These are phyloP conservation scores for Amiota minor DNA, from an alignment of 2,888 invertebrate species.

Conservation along the genomic window DNA sequence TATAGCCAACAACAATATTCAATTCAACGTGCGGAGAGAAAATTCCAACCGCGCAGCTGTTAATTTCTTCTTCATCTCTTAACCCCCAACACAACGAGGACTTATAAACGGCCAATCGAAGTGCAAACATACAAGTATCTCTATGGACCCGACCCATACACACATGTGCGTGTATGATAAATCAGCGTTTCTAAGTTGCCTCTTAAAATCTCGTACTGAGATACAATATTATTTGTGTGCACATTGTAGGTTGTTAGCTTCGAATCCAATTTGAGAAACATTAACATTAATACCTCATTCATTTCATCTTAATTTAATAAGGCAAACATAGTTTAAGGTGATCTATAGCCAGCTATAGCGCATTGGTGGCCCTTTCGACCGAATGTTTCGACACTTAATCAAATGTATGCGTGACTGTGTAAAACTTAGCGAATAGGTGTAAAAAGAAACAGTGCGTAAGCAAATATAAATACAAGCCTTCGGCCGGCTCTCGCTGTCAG, in stretches of 20 bases:
- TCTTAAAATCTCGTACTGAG: neutral
- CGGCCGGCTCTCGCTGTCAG: constrained; percentile 15
- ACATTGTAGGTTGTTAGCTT: no score
- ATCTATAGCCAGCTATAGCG: constrained; percentile 20
- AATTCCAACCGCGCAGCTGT: constrained; percentile 35
- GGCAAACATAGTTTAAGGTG: constrained; percentile 10
- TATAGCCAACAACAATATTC: constrained; percentile 12
- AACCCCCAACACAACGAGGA: no score
- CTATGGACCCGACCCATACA: constrained; percentile 3
- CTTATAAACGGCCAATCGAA: constrained; percentile 9
- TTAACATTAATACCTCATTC: no score
- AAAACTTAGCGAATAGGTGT: constrained; percentile 44
- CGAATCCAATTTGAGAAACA: no score
- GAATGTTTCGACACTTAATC: constrained; percentile 18
- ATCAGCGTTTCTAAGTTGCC: neutral
- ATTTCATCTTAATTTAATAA: neutral
- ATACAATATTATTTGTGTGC: no score
- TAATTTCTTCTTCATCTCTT: constrained; percentile 5
- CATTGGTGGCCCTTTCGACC: constrained; percentile 27
- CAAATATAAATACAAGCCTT: constrained; percentile 22
- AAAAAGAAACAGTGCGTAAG: constrained; percentile 37
- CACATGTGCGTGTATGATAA: constrained; percentile 1
- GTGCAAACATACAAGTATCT: constrained; percentile 17
- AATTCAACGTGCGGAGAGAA: constrained; percentile 40
- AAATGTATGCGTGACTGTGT: constrained; percentile 42